Evolutionary conservation across 2,888 invertebrate genomes (phyloP).

Genomic region (Lucinisca nassula): DNA sequence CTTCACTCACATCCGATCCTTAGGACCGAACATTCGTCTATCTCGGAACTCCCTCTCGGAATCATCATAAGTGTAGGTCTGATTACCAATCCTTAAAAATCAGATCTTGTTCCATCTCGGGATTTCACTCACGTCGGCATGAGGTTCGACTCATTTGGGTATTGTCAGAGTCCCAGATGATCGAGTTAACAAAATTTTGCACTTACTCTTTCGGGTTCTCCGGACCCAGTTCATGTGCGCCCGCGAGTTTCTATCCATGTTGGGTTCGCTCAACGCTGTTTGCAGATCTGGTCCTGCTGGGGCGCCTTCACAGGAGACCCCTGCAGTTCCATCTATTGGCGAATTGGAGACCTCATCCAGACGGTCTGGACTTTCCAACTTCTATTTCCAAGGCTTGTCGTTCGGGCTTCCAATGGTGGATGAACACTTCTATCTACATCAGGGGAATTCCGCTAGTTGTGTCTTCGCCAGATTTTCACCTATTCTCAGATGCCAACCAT

Average conservation of each 20-base stretch:
- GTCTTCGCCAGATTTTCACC: not conserved
- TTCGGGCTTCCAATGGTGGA: not conserved
- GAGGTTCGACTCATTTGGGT: not conserved
- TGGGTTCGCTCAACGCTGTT: not conserved
- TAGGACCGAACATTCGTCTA: too few relatives aligned
- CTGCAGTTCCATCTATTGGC: not conserved
- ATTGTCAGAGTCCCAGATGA: not conserved
- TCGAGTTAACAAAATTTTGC: not conserved
- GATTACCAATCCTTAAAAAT: not conserved
- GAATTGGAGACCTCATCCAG: not conserved
- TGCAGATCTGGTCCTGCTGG: not conserved
- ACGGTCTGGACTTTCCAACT: not conserved
- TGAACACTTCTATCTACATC: not conserved
- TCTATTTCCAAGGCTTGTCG: not conserved
- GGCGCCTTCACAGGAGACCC: not conserved
- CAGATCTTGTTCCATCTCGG: not conserved
- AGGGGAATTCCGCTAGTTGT: not conserved
- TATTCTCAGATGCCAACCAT: not conserved
- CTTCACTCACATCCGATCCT: too few relatives aligned
- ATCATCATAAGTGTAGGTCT: not conserved
- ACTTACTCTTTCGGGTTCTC: not conserved
- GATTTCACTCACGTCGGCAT: not conserved
- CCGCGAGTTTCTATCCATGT: not conserved
- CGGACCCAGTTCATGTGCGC: not conserved
- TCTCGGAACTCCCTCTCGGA: too few relatives aligned